phyloP scores from a whole-genome alignment of 1,140 invertebrate species.

The Sarcophaga peregrina region DNA sequence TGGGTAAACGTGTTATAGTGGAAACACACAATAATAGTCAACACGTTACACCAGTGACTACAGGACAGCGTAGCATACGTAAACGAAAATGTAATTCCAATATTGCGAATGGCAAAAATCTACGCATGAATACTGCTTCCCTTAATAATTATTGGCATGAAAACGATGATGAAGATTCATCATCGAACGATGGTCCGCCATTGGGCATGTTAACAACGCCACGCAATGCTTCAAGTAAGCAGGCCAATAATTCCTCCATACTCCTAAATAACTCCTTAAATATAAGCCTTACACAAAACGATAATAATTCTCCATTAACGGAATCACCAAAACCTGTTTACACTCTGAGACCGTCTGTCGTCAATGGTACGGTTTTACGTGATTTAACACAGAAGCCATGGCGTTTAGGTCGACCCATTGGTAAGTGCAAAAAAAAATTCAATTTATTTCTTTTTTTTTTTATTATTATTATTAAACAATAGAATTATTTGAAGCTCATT shows the following conservation, averaged over 20 bases:
- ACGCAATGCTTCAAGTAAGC: conserved; percentile 44
- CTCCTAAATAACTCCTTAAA: conserved; percentile 49
- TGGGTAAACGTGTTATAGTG: conserved; percentile 45
- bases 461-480: no score
- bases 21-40: conserved; percentile 31
- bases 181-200: conserved; percentile 48
- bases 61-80: conserved; percentile 52
- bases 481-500: neutral
- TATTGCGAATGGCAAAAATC: conserved; percentile 48
- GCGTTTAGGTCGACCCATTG: conserved; percentile 87
- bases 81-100: conserved; percentile 56
- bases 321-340: conserved; percentile 64
- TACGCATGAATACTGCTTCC: conserved; percentile 45
- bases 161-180: conserved; percentile 62
- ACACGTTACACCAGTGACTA: conserved; percentile 42
- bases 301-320: conserved; percentile 55
- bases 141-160: conserved; percentile 48
- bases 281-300: conserved; percentile 48
- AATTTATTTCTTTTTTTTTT: no score
- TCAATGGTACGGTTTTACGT: conserved; percentile 78
- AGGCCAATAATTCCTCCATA: conserved; percentile 48
- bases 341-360: conserved; percentile 59
- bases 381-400: conserved; percentile 87
- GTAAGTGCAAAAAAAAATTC: conserved; percentile 62
- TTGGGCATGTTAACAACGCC: neutral